Base-by-base conservation (phyloP, 2,888 invertebrate genomes). In the Odontomyia ornata region DNA sequence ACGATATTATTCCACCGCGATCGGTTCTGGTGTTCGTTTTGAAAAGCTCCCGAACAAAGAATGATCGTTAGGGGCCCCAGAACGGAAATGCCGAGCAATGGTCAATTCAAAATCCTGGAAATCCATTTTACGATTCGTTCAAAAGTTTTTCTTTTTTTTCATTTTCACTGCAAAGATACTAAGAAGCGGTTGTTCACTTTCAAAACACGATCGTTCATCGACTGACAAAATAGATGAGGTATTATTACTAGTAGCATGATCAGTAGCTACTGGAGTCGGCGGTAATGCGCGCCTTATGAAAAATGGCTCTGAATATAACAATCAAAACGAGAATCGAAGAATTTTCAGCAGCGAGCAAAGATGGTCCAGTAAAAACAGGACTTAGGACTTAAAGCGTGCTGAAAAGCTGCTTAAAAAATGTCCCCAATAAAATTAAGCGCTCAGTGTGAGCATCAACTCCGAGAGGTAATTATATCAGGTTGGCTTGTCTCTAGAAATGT, bases 11-110 rank as follows among this genome's bases (percentile, higher is more conserved):
- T 69, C 69, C 5, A 23, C n/a, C 9, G 23, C 5, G 47, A 69
- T 69, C 25, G 9, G 69, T 69, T 69, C 46, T 69, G 27, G 23
- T 69, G 27, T 36, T 73, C 57, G 36, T 73, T 73, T 23, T 60
- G 36, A 73, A 60, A 73, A 73, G 57, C 73, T 57, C 57, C 21
- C 21, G 30, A 73, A 73, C 73, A 73, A 73, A 60, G 52, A 57
- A 23, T 65, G 56, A 73, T 73, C 73, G 73, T 73, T 73, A 57
- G 60, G 73, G 69, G 69, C 27, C 18, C 28, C 13, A 60, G 43
- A 73, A 73, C 73, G 73, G 73, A 73, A 73, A 73, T 73, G 73
- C 73, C 73, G 46, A 60, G 57, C 30, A 57, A 57, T 30, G 60
- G 60, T 30, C 57, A 73, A 57, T 57, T 15, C 36, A 57, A 73